Evolutionary conservation across 2,888 invertebrate genomes (phyloP).

Genomic region (Phytoseiulus persimilis): DNA sequence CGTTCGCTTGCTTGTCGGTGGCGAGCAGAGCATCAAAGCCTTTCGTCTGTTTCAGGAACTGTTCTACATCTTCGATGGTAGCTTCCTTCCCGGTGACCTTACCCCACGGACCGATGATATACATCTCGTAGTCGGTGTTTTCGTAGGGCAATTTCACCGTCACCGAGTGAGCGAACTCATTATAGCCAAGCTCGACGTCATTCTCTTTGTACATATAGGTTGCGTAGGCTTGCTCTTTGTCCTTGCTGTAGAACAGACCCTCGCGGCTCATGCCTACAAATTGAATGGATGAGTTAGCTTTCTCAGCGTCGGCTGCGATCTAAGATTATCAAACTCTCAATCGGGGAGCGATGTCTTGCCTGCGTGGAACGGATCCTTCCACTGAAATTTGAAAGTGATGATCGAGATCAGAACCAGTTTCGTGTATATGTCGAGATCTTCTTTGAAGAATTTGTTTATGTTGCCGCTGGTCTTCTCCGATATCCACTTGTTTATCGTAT

Average conservation of each 20-base stretch:
- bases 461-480: conserved; percentile 25
- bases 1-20: conserved; percentile 7
- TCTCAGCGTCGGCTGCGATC: too few species aligned
- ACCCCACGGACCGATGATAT: conserved; percentile 19
- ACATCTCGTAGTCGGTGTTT: conserved; percentile 37
- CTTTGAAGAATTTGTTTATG: conserved; percentile 31
- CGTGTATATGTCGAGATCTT: conserved; percentile 25
- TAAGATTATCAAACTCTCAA: too few species aligned
- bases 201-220: conserved; percentile 25
- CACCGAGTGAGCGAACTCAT: conserved; percentile 19
- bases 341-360: too few species aligned
- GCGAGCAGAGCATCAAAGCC: not conserved
- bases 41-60: conserved; percentile 28
- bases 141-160: conserved; percentile 22
- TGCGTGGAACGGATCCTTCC: conserved; percentile 17
- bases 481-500: conserved; percentile 15
- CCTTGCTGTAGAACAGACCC: conserved; percentile 22
- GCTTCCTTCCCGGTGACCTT: not conserved
- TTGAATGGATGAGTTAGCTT: not conserved
- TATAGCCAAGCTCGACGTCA: conserved; percentile 22
- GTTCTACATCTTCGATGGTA: conserved; percentile 13
- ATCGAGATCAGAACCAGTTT: conserved; percentile 15
- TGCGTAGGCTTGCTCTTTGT: conserved; percentile 19
- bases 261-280: conserved; percentile 18
- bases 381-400: conserved; percentile 34